Evolutionary conservation across 2,113 vertebrate species (phyloP), one percentile per base, ranked within the genome.

Genomic region (Conger conger): DNA sequence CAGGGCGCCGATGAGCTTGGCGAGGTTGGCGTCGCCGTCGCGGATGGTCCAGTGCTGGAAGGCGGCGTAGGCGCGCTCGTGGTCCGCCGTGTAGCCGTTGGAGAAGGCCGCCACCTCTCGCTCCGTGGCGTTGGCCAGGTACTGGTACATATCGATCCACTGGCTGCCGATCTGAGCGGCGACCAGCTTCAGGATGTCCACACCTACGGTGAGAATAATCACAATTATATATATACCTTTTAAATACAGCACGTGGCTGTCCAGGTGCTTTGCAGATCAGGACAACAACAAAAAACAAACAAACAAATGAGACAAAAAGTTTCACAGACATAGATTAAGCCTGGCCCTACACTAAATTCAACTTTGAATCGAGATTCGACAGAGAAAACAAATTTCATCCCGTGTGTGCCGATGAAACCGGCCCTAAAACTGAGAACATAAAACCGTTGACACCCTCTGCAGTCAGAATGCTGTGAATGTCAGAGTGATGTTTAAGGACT

Each of bases 31-130:
- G 84, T 98, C 97, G 0, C 95, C 92, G 82, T 99, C 98, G 0
- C 97, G 95, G 89, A 99, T 96, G 88, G 97, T 99, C 98, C 98
- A 99, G 93, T 99, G 97, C 93, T 99, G 97, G 88, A 99, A 91
- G 0, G 98, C 97, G 0, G 98, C 98, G 0, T 99, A 99, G 7
- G 98, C 98, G 0, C 96, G 93, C 89, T 99, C 97, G 0, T 96
- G 97, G 90, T 99, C 97, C 0, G 96, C 96, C 0, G 95, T 89
- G 87, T 99, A 99, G 42, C 96, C 96, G 0, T 95, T 97, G 91
- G 97, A 97, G 92, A 99, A 98, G 8, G 97, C 97, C 0, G 97
- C 96, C 89, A 99, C 96, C 92, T 99, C 98, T 0, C 97, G 93
- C 91, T 99, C 98, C 0, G 96, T 97, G 90, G 96, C 97, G 0